Evolutionary conservation across 2,888 invertebrate genomes (phyloP), one percentile per base, ranked within the genome.

Genomic region (Cylindroiulus punctatus): DNA sequence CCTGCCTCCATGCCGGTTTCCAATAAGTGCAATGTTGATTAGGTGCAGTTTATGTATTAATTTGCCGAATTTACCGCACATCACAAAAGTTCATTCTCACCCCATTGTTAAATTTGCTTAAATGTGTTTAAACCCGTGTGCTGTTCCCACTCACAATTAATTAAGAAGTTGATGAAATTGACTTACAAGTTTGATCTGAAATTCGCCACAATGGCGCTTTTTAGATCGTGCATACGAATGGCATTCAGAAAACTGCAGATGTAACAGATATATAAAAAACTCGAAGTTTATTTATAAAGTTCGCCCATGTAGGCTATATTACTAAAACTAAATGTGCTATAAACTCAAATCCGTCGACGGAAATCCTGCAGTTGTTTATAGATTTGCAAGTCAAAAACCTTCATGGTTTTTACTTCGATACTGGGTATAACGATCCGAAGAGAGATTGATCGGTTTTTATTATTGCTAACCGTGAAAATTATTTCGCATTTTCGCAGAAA

Each of bases 311-410:
- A n/a, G n/a, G n/a, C n/a, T n/a, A 65, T 26, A 65, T 65, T 65
- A n/a, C 65, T 26, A 65, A 36, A 52, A 52, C 52, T 4, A 22
- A 65, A 65, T 26, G 65, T 26, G 65, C 22, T 0, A 26, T 65
- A 65, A 65, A 65, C 65, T 10, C 22, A 26, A 65, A 65, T 0
- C 19, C 65, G 65, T 65, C 65, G 26, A 65, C 65, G 65, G 65
- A 65, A 26, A 65, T 65, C 65, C 65, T 65, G 65, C 65, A 65
- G 65, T 65, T 65, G 65, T 65, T 65, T 65, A 65, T 65, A 12
- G 22, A 17, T 19, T 65, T 65, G 26, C 65, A 26, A 65, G 65
- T 65, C 65, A 65, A 65, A 65, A 65, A 26, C 65, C 65, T 26
- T 26, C 65, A 26, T 19, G 65, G 19, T 65, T 65, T 47, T 26